A percentile compares a stretch with the other conserved stretches of the same genome.
Evolutionary conservation across 2,113 vertebrate species (phyloP).

Genomic region (Eulemur macaco): DNA sequence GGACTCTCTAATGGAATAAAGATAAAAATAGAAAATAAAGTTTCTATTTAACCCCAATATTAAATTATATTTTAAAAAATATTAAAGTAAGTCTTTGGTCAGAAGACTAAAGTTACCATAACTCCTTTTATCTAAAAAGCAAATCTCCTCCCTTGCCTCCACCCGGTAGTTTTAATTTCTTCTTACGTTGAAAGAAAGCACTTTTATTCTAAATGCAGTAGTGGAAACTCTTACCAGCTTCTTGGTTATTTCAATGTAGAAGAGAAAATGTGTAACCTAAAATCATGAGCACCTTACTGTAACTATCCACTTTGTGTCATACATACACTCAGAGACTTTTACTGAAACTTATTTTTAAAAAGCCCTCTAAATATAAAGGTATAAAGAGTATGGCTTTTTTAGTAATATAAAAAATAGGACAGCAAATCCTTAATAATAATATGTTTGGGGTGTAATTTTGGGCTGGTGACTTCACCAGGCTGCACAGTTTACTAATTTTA

Average conservation of each 20-base stretch:
- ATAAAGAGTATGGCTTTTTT: constrained; percentile 26
- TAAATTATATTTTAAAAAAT: neutral
- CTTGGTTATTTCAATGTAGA: constrained; percentile 46
- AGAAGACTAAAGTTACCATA: neutral
- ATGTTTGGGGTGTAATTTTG: constrained; percentile 69
- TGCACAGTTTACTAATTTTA: constrained; percentile 65
- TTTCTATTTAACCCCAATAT: neutral
- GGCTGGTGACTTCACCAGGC: constrained; percentile 61
- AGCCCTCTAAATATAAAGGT: constrained; percentile 57
- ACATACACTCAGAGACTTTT: constrained; percentile 56
- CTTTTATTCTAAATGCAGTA: neutral
- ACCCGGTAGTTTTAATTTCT: neutral
- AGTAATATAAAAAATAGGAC: constrained; percentile 34
- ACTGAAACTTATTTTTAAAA: constrained; percentile 54
- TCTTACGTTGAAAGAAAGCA: neutral
- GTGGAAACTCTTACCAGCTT: constrained; percentile 51
- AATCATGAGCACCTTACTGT: neutral
- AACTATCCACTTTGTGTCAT: neutral
- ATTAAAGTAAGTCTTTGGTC: neutral
- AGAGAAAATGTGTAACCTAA: neutral
- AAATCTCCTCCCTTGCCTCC: neutral
- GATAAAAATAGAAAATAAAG: neutral
- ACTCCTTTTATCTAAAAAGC: neutral
- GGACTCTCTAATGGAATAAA: neutral
- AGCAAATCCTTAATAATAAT: constrained; percentile 63